Evolutionary conservation across 92 coral and sea anemone species (phyloP).

Genomic region (Isaurus tuberculatus): DNA sequence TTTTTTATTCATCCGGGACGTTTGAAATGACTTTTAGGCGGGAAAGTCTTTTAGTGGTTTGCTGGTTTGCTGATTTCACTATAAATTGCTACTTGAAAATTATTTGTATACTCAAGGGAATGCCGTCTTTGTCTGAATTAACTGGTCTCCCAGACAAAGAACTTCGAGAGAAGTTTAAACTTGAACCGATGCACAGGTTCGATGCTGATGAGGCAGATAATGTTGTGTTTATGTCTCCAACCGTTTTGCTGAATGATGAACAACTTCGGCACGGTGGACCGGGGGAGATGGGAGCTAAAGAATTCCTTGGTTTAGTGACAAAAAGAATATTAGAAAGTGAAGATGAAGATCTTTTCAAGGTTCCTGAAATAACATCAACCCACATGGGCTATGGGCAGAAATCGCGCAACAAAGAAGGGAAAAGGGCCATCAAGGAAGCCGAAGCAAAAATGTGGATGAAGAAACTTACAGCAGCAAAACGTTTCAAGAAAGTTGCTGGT

Average conservation of each 20-base stretch:
- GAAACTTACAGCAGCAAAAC: conserved; percentile 17
- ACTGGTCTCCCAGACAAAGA: conserved; percentile 6
- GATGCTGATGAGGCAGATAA: conserved; percentile 39
- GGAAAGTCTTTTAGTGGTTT: too few species aligned
- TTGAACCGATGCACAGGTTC: conserved; percentile 16
- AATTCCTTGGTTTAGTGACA: conserved; percentile 43
- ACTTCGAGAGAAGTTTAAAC: conserved; percentile 27
- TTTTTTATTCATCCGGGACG: too few species aligned
- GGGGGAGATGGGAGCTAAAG: conserved; percentile 10
- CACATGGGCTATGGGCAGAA: conserved; percentile 60
- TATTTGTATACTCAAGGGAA: background rate
- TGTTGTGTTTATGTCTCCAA: conserved; percentile 49
- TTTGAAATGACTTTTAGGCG: too few species aligned
- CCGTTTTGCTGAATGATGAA: conserved; percentile 23
- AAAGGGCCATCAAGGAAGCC: conserved; percentile 19
- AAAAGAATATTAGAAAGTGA: conserved; percentile 21
- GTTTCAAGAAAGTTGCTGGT: background rate
- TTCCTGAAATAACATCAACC: conserved; percentile 38
- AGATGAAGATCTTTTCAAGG: conserved; percentile 5
- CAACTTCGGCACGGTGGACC: background rate
- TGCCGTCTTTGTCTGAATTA: conserved; percentile 28
- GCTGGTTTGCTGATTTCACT: too few species aligned
- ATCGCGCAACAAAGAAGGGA: conserved; percentile 44
- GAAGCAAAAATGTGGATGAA: conserved; percentile 46
- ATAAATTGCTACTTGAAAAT: too few species aligned